Percentiles rank a stretch among this genome's conserved stretches.
These are phyloP conservation scores for Amiota mariae DNA, from an alignment of 2,888 invertebrate genomes.

Conservation along the genomic window DNA sequence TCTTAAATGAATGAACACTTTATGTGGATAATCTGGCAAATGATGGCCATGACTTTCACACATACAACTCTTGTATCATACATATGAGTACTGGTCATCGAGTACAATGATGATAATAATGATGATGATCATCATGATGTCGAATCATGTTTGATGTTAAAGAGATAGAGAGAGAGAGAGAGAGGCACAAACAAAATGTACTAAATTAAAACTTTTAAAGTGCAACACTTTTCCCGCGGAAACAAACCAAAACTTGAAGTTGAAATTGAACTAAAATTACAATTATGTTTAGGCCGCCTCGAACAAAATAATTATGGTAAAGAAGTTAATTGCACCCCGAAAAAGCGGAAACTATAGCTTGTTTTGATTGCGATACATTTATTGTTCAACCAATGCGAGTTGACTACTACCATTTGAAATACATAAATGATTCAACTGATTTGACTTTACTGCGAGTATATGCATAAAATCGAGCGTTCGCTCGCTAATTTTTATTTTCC, in stretches of 20 bases:
- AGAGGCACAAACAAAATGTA: neutral
- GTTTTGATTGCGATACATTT: conserved; percentile 66
- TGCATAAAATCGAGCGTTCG: conserved; percentile 40
- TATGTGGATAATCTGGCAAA: conserved; percentile 59
- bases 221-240: conserved; percentile 23
- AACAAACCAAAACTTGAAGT: too few relatives aligned
- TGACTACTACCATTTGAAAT: too few relatives aligned
- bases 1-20: conserved; percentile 50
- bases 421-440: too few relatives aligned
- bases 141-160: conserved; percentile 27
- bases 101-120: neutral
- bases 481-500: conserved; percentile 56
- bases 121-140: conserved; percentile 36
- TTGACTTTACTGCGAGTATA: conserved; percentile 48
- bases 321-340: conserved; percentile 62
- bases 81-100: neutral
- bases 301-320: conserved; percentile 55
- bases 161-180: neutral
- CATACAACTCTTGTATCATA: conserved; percentile 5
- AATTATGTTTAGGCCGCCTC: conserved; percentile 15
- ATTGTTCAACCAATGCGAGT: neutral
- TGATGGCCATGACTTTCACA: conserved; percentile 58
- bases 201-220: conserved; percentile 27
- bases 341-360: conserved; percentile 65
- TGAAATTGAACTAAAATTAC: neutral